Evolutionary conservation across 2,113 vertebrate species (phyloP), one percentile per base, ranked within the genome.

Genomic region (Gopherus evgoodei): DNA sequence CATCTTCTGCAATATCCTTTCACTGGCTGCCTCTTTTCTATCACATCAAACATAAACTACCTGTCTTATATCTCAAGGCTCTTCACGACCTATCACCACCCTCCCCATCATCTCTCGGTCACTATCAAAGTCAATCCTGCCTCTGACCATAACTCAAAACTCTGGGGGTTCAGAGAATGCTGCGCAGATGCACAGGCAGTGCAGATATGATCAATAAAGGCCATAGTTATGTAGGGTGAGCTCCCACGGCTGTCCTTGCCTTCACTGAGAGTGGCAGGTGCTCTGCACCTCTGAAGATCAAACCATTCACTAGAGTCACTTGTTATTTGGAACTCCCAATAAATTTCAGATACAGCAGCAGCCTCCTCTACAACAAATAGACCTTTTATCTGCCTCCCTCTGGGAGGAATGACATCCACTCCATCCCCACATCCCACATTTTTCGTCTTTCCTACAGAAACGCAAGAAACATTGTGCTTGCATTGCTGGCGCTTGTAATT

Each of bases 381-480:
- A 54, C n/a, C 78, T 8, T 53, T 27, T 16, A 78, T 75, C 47
- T 62, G 78, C 62, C 50, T 38, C 25, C 38, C 4, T 0, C 54
- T 14, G 50, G 22, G 6, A 35, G 56, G 52, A 25, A 49, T 21
- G 24, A 22, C 84, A 56, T 24, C 82, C 42, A 5, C n/a, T n/a
- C 35, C 2, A n/a, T 69, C 83, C 38, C 50, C 62, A 16, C 2
- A 7, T 59, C 85, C 54, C 90, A 24, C 4, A 21, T n/a, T 78
- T 27, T 53, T 5, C 49, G 16, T 12, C 81, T 6, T 50, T 31
- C 1, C 0, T 8, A 21, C 12, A 52, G 29, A 83, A 75, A 31
- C 1, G 0, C 0, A 6, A 24, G 69, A 83, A 21, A 21, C 49
- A 1, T 13, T 50, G 42, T 47, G 6, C 38, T 44, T 44, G 38